A percentile compares a stretch with the other conserved stretches of the same genome.
Conservation (phyloP, 2,797 vertebrate genomes). For the Bucorvus abyssinicus region DNA sequence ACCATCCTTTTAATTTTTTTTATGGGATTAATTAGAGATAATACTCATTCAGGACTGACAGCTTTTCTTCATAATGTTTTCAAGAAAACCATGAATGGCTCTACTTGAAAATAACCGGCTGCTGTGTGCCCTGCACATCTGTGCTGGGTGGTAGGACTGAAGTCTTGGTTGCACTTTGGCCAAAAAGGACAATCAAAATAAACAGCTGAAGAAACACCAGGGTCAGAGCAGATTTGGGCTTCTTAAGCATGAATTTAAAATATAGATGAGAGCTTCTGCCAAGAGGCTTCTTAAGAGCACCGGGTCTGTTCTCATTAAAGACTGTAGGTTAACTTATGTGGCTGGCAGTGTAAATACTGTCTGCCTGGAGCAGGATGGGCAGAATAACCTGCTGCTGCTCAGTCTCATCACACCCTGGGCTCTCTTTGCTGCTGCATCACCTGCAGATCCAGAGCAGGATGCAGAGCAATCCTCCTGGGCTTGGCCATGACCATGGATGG, state of each 20-base stretch:
- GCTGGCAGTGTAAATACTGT: neutral
- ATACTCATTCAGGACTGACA: constrained; percentile 48
- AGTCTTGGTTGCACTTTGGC: neutral
- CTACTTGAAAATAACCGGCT: neutral
- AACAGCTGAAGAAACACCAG: neutral
- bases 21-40: constrained; percentile 61
- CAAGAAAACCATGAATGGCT: neutral
- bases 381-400: neutral
- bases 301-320: neutral
- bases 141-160: neutral
- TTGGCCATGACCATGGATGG: neutral
- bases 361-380: neutral
- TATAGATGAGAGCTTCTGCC: neutral
- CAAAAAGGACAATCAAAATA: neutral
- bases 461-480: neutral
- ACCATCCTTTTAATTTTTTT: constrained; percentile 51
- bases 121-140: neutral
- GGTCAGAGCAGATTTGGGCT: neutral
- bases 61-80: constrained; percentile 40
- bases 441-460: neutral
- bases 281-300: neutral
- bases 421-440: neutral
- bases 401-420: fast-evolving
- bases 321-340: neutral
- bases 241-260: neutral